phyloP scores from a whole-genome alignment of 2,113 vertebrate genomes.

The Leuciscus idus region DNA sequence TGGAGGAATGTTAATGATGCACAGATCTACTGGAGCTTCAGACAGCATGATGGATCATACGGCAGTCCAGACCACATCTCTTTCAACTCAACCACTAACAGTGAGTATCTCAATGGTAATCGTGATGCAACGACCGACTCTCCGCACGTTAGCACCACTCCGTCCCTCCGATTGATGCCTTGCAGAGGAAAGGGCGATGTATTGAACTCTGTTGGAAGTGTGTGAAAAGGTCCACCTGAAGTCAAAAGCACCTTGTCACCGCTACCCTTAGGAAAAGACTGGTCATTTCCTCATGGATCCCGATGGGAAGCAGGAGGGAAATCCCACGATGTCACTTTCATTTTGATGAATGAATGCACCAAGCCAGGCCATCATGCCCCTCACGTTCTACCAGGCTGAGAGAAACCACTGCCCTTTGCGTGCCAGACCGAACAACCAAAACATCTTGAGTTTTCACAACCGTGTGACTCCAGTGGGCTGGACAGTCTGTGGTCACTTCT shows the following conservation, averaged over 20 bases:
- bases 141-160: background rate
- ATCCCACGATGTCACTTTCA: background rate
- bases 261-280: background rate
- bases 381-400: background rate
- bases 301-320: background rate
- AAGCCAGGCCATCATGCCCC: background rate
- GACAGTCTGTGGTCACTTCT: slow-evolving; percentile 15
- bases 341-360: background rate
- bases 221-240: background rate
- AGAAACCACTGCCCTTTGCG: background rate
- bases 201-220: background rate
- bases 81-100: slow-evolving; percentile 35
- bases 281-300: background rate
- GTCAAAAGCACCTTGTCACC: background rate
- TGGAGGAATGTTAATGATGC: slow-evolving; percentile 59
- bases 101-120: slow-evolving; percentile 22
- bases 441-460: slow-evolving; percentile 33
- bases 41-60: slow-evolving; percentile 16
- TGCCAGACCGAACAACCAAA: slow-evolving; percentile 11
- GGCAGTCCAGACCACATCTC: slow-evolving; percentile 14
- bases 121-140: background rate
- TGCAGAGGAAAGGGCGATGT: background rate
- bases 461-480: slow-evolving; percentile 15
- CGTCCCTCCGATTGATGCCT: background rate
- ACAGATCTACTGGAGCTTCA: slow-evolving; percentile 53